Conservation (phyloP, 2,113 vertebrate genomes). For the Catharus minimus region DNA sequence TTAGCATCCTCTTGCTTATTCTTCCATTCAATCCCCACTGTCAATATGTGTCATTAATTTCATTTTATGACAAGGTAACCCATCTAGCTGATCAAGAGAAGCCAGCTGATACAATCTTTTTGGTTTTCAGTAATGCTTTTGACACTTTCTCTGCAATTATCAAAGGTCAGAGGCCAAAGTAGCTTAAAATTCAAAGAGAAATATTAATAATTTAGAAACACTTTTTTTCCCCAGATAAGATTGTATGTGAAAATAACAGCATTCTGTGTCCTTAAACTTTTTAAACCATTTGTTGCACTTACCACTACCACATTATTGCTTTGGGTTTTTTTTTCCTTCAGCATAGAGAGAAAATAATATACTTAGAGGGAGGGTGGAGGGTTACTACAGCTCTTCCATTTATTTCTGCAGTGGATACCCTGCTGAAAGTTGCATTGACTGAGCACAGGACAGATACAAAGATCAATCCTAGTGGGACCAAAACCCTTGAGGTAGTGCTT, state of each 20-base stretch:
- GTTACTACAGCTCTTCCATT: not conserved
- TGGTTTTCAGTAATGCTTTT: not conserved
- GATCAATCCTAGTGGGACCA: slow-evolving; percentile 47
- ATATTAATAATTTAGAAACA: not conserved
- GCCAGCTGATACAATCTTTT: not conserved
- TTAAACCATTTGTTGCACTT: not conserved
- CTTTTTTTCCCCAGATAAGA: not conserved
- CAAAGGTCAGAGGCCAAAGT: not conserved
- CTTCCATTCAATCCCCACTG: not conserved
- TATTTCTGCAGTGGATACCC: slow-evolving; percentile 48
- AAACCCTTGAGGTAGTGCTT: slow-evolving; percentile 57
- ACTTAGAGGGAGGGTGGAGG: not conserved
- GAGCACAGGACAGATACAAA: slow-evolving; percentile 44
- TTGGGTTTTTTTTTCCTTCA: not conserved
- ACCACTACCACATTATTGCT: not conserved
- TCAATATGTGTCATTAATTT: not conserved
- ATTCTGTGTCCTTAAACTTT: not conserved
- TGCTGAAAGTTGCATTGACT: slow-evolving; percentile 60
- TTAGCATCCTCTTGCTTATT: not conserved
- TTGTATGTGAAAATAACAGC: not conserved
- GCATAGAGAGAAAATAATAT: not conserved
- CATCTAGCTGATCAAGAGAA: not conserved
- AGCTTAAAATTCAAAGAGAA: not conserved
- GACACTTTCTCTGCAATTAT: not conserved
- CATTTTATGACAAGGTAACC: not conserved